Conservation (phyloP, 2,888 invertebrate genomes). For the Dryobotodes eremita region DNA sequence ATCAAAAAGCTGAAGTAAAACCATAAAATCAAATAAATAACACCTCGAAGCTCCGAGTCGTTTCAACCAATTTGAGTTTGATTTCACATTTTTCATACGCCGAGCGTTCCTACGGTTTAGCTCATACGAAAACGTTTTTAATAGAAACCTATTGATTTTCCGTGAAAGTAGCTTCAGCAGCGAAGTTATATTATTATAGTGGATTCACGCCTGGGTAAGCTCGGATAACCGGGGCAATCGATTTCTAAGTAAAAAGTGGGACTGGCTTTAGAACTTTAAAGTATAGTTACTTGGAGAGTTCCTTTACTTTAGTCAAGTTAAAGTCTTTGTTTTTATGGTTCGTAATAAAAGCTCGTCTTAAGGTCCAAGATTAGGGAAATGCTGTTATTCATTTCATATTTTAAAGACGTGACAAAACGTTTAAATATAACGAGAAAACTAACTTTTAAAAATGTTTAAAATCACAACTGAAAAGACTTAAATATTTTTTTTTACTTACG, state of each 20-base stretch:
- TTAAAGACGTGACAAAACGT: background rate
- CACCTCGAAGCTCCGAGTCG: slow-evolving; percentile 39
- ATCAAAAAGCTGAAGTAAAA: slow-evolving; percentile 36
- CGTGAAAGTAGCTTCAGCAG: slow-evolving; percentile 67
- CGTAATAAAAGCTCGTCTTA: slow-evolving; percentile 46
- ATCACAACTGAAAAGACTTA: background rate
- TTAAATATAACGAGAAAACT: too few relatives aligned
- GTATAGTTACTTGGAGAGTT: slow-evolving; percentile 63
- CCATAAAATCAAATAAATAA: slow-evolving; percentile 59
- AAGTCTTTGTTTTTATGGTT: slow-evolving; percentile 57
- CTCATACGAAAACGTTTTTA: slow-evolving; percentile 71
- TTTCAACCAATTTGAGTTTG: slow-evolving; percentile 57
- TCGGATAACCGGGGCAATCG: slow-evolving; percentile 73
- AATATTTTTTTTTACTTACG: too few relatives aligned
- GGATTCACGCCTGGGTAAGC: slow-evolving; percentile 73
- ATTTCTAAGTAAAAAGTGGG: slow-evolving; percentile 72
- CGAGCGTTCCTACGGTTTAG: slow-evolving; percentile 58
- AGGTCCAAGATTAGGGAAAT: slow-evolving; percentile 9
- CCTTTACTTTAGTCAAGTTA: slow-evolving; percentile 55
- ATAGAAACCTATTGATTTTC: slow-evolving; percentile 71
- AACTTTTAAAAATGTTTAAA: background rate
- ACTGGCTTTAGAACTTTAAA: slow-evolving; percentile 65
- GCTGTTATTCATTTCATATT: slow-evolving; percentile 12
- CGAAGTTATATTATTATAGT: slow-evolving; percentile 74
- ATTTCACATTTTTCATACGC: slow-evolving; percentile 60